Base-by-base conservation (phyloP, 2,888 invertebrate species). In the Hoplodrina blanda region DNA sequence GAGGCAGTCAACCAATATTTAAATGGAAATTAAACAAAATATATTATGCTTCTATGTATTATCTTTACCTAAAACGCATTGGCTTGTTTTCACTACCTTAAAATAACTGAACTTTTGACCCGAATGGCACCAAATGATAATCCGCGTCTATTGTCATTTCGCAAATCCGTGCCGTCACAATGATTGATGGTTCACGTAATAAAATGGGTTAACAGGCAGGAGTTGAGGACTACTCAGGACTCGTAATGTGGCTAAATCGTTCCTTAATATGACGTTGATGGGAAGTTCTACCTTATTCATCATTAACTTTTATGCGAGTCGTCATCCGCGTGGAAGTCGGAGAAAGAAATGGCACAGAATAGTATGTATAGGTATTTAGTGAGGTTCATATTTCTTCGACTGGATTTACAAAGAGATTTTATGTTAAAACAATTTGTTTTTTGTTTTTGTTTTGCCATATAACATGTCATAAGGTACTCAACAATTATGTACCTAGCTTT, bases 181-280 rank as follows among this genome's bases (percentile, higher is more conserved):
- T 70, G 80, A 80, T 82, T 74, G 70, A 82, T 81, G 57, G 57
- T 20, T 63, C n/a, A 13, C 25, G 46, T 62, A 49, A 76, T 75
- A 80, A 76, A 76, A 80, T 80, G 76, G 69, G 69, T 52, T 25
- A 55, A 52, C 25, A 46, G 6, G 17, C 46, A 15, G 5, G 46
- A 46, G 46, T 46, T 2, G 25, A 44, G 44, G 44, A 44, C 44
- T 15, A 44, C 44, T 44, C 46, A 33, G 62, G 76, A 55, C 49
- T 69, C 7, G 33, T 62, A 33, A 46, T 17, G 46, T 6, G 15
- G 46, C 5, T 46, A 46, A 50, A 62, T 60, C 44, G n/a, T 49
- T 60, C 44, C 46, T 55, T 74, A 63, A 19, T 59, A 33, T 3
- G 46, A 49, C 37, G 19, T 2, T 19, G 33, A 19, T 54, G 25